Percentiles rank a stretch among this genome's conserved stretches.
Evolutionary conservation across 2,797 vertebrate genomes (phyloP).

Genomic region (Pteropus rufus): DNA sequence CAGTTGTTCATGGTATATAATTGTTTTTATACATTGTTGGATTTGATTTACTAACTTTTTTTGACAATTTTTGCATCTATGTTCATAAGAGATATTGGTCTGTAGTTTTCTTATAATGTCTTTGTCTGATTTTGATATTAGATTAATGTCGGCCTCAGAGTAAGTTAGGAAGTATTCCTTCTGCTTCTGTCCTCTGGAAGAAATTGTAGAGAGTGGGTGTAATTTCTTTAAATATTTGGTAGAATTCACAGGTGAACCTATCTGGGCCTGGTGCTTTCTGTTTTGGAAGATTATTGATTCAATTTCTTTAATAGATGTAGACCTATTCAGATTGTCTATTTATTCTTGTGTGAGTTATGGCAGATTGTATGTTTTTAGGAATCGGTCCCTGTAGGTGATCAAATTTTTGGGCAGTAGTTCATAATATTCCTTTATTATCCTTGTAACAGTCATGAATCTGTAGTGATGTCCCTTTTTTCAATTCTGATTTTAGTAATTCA

Average conservation of each 20-base stretch:
- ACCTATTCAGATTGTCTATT: not conserved
- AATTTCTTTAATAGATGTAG: not conserved
- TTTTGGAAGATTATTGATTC: not conserved
- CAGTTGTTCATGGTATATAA: not conserved
- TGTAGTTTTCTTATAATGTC: not conserved
- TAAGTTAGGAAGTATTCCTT: not conserved
- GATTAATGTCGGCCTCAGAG: not conserved
- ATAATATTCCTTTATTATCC: not conserved
- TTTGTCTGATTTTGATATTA: not conserved
- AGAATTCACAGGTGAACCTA: not conserved
- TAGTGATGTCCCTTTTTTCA: not conserved
- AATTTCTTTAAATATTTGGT: not conserved
- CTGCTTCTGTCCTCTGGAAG: not conserved
- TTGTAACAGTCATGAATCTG: not conserved
- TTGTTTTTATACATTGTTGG: not conserved
- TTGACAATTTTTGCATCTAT: not conserved
- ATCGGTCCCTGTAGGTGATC: not conserved
- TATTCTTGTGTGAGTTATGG: not conserved
- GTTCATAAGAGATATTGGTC: not conserved
- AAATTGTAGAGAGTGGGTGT: not conserved
- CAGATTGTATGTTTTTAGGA: not conserved
- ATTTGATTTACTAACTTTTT: not conserved
- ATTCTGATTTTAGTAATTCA: not conserved
- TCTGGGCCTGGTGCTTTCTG: not conserved
- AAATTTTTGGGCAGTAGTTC: not conserved